phyloP scores from a whole-genome alignment of 1,140 invertebrate genomes.

The Scaptomyza graminum region DNA sequence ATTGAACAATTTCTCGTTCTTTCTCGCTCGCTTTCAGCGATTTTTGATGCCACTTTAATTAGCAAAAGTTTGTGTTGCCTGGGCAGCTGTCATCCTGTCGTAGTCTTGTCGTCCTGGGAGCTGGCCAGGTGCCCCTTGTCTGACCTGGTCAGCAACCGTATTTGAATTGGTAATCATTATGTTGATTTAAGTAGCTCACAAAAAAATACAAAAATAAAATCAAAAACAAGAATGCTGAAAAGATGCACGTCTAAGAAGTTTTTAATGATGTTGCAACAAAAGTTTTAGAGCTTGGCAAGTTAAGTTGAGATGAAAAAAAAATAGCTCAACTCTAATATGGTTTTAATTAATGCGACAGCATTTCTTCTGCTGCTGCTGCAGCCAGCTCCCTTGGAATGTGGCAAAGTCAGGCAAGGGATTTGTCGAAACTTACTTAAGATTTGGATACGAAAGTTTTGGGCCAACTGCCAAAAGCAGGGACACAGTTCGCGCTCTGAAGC shows the following conservation, averaged over 20 bases:
- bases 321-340: constrained; percentile 58
- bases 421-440: constrained; percentile 18
- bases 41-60: constrained; percentile 72
- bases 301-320: constrained; percentile 23
- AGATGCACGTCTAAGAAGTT: constrained; percentile 62
- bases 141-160: constrained; percentile 18
- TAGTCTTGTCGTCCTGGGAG: constrained; percentile 55
- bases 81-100: constrained; percentile 23
- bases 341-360: constrained; percentile 71
- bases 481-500: constrained; percentile 22
- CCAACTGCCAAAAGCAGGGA: constrained; percentile 30
- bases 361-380: constrained; percentile 34
- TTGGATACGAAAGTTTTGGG: constrained; percentile 24
- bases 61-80: constrained; percentile 53
- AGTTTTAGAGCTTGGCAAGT: constrained; percentile 40
- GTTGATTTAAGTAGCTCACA: constrained; percentile 55
- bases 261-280: constrained; percentile 74
- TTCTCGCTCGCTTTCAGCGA: constrained; percentile 40
- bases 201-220: constrained; percentile 5
- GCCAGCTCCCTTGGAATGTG: neutral
- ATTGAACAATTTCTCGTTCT: constrained; percentile 25
- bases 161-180: constrained; percentile 78
- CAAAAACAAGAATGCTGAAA: constrained; percentile 3
- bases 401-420: constrained; percentile 19
- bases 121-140: constrained; percentile 43